Conservation (phyloP, 2,797 vertebrate species). For the Dendrocincla tyrannina region DNA sequence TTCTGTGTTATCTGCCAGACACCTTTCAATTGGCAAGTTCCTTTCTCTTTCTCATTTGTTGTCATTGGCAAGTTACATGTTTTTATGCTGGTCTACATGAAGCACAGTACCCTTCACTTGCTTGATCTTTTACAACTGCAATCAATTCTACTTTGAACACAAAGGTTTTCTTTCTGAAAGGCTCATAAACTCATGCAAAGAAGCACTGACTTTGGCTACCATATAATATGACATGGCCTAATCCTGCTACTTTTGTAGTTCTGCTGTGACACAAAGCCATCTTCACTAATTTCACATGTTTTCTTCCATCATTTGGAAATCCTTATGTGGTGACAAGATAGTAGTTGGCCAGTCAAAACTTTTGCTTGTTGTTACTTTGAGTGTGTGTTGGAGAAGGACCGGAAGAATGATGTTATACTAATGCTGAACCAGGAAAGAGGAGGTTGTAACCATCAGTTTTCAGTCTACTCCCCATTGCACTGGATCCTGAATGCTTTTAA, state of each 20-base stretch:
- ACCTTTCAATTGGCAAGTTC: slow-evolving; percentile 15
- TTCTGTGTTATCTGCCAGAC: slow-evolving; percentile 43
- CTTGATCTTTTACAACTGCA: not conserved
- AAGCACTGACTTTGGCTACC: not conserved
- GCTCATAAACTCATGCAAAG: not conserved
- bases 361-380: not conserved
- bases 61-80: slow-evolving; percentile 7
- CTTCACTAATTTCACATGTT: not conserved
- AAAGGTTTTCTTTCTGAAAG: slow-evolving; percentile 11
- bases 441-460: not conserved
- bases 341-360: not conserved
- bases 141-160: not conserved
- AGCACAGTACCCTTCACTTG: not conserved
- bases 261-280: not conserved
- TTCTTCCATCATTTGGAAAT: not conserved
- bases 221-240: not conserved
- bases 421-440: not conserved
- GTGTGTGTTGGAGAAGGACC: not conserved
- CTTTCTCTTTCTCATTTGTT: slow-evolving; percentile 35
- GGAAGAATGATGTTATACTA: not conserved
- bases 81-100: slow-evolving; percentile 2
- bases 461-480: not conserved
- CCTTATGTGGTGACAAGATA: not conserved
- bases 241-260: not conserved
- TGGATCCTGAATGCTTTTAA: not conserved